Percentiles rank a stretch among this genome's conserved stretches.
These are phyloP conservation scores for Labeo catla DNA, from an alignment of 2,113 vertebrate species.

Conservation along the genomic window DNA sequence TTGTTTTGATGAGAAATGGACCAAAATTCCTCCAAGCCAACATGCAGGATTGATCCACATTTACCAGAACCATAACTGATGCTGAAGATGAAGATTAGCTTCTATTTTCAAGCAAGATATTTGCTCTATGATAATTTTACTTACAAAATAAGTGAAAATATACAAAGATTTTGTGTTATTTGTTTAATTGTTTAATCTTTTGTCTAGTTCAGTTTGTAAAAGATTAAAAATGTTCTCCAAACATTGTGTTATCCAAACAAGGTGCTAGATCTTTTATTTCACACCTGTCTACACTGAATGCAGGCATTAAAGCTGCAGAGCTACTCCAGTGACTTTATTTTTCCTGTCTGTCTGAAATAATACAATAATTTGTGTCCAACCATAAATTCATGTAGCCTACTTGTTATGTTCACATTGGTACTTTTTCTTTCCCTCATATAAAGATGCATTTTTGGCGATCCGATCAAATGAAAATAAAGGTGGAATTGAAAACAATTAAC, in stretches of 20 bases:
- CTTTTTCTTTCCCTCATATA: no score
- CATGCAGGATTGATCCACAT: no score
- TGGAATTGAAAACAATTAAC: not conserved
- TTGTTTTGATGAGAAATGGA: no score
- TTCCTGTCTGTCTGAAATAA: not conserved
- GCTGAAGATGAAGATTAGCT: no score
- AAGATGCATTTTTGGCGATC: not conserved
- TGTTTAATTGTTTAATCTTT: not conserved
- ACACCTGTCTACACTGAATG: not conserved
- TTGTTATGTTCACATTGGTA: no score
- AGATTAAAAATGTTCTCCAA: no score
- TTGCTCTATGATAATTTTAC: no score
- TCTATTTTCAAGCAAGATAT: no score
- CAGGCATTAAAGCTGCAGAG: not conserved
- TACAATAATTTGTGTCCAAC: not conserved
- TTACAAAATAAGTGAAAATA: not conserved
- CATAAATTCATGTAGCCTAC: not conserved
- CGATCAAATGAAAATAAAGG: not conserved
- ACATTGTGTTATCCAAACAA: not conserved
- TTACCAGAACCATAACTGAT: no score
- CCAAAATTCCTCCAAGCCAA: no score
- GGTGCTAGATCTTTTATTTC: not conserved
- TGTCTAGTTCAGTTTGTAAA: not conserved
- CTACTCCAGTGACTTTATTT: not conserved
- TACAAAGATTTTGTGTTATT: not conserved